Conservation (phyloP, 2,888 invertebrate genomes). For the Leptura quadrifasciata region DNA sequence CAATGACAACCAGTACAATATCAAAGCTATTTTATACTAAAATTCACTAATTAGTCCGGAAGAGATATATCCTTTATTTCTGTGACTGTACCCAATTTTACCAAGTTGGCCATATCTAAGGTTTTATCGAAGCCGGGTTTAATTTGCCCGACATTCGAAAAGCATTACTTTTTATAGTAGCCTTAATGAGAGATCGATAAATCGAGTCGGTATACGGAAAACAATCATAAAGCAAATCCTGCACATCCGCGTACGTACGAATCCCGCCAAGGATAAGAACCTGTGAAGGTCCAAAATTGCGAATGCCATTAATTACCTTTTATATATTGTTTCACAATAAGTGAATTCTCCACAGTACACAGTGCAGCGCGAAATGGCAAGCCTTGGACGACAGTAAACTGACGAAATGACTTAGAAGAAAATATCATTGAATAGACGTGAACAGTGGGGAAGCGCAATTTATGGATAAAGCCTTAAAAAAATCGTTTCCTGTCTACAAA, state of each 20-base stretch:
- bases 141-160: not conserved
- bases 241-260: slow-evolving; percentile 35
- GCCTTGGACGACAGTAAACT: slow-evolving; percentile 21
- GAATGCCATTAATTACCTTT: not conserved
- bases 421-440: slow-evolving; percentile 2
- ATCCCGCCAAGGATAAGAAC: slow-evolving; percentile 25
- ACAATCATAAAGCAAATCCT: slow-evolving; percentile 15
- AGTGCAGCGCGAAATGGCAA: not conserved
- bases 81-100: too few species aligned
- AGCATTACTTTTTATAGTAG: not conserved
- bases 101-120: not conserved
- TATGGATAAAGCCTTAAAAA: not conserved
- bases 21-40: too few species aligned
- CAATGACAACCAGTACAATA: too few species aligned
- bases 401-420: slow-evolving; percentile 13
- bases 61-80: too few species aligned
- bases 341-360: not conserved
- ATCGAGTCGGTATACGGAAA: slow-evolving; percentile 15
- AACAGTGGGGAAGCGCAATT: slow-evolving; percentile 1
- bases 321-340: slow-evolving; percentile 9
- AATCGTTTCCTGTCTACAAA: not conserved
- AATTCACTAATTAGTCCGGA: too few species aligned
- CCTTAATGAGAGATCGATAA: not conserved
- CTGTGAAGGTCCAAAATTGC: slow-evolving; percentile 26
- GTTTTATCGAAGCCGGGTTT: not conserved